Percentiles rank a stretch among this genome's conserved stretches.
Conservation (phyloP, 2,797 vertebrate genomes). For the Xiphophorus birchmanni region DNA sequence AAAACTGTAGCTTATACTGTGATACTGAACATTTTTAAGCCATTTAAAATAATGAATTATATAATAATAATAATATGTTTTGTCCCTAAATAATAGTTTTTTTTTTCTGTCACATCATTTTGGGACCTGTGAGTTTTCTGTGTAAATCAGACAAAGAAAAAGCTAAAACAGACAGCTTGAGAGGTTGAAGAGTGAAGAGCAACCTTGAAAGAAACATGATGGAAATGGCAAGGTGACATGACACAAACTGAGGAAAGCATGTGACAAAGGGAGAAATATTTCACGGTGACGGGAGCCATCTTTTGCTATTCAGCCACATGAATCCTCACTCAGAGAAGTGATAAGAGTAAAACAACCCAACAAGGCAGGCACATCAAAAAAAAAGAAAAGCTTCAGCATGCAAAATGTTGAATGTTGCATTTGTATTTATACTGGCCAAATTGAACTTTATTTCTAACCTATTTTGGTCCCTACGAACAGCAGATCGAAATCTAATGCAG, state of each 20-base stretch:
- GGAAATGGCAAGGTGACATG: constrained; percentile 8
- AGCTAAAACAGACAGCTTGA: constrained; percentile 13
- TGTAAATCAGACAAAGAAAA: not conserved
- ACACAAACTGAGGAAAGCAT: not conserved
- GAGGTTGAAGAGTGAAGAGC: constrained; percentile 10
- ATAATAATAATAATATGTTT: not conserved
- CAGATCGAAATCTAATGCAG: not conserved
- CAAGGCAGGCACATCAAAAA: not conserved
- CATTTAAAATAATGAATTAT: not conserved
- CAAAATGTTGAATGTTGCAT: not conserved
- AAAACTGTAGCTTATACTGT: not conserved
- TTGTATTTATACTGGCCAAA: not conserved
- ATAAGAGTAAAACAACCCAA: constrained; percentile 11
- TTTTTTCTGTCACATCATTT: not conserved
- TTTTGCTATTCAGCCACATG: constrained; percentile 5
- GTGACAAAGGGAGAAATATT: not conserved
- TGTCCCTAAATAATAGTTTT: not conserved
- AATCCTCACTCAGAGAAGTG: constrained; percentile 10
- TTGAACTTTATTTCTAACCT: not conserved
- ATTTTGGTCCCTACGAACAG: not conserved
- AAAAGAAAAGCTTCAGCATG: not conserved
- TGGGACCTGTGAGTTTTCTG: not conserved
- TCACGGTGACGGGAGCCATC: not conserved
- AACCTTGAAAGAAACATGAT: not conserved
- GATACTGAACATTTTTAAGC: not conserved